These are phyloP conservation scores for Sceliomorpha sp. DNA, from an alignment of 2,888 invertebrate species.

Conservation along the genomic window DNA sequence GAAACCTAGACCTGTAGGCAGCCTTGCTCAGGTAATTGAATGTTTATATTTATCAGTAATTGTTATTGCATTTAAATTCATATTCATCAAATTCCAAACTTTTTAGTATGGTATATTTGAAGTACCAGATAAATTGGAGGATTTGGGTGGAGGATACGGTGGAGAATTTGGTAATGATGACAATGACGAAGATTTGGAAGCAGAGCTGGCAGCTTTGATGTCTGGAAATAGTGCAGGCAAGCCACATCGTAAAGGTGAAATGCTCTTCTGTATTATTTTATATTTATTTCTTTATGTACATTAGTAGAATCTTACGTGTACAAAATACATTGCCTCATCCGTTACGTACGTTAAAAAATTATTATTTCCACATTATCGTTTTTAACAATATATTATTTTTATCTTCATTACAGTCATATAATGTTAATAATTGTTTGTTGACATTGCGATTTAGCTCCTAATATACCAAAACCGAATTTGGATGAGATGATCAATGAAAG, in stretches of 20 bases:
- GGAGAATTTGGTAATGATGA: slow-evolving; percentile 82
- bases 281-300: background rate
- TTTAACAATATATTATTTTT: too few relatives aligned
- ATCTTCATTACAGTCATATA: slow-evolving; percentile 2
- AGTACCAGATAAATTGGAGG: slow-evolving; percentile 84
- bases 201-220: slow-evolving; percentile 89
- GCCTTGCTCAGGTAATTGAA: slow-evolving; percentile 70
- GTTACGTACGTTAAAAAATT: too few relatives aligned
- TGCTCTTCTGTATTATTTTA: background rate
- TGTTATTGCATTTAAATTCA: background rate
- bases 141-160: slow-evolving; percentile 80
- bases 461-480: slow-evolving; percentile 82
- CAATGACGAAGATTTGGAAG: slow-evolving; percentile 91
- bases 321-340: too few relatives aligned
- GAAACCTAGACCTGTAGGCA: slow-evolving; percentile 64
- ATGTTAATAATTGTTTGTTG: too few relatives aligned
- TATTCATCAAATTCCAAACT: too few relatives aligned
- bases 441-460: slow-evolving; percentile 68
- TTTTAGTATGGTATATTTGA: slow-evolving; percentile 89
- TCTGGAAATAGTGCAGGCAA: slow-evolving; percentile 76
- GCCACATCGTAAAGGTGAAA: slow-evolving; percentile 69
- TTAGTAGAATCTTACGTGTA: too few relatives aligned
- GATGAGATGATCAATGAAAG: slow-evolving; percentile 90
- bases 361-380: too few relatives aligned
- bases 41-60: slow-evolving; percentile 15